Evolutionary conservation across 2,113 vertebrate species (phyloP), one percentile per base, ranked within the genome.

Genomic region (Notarius lentiginosus): DNA sequence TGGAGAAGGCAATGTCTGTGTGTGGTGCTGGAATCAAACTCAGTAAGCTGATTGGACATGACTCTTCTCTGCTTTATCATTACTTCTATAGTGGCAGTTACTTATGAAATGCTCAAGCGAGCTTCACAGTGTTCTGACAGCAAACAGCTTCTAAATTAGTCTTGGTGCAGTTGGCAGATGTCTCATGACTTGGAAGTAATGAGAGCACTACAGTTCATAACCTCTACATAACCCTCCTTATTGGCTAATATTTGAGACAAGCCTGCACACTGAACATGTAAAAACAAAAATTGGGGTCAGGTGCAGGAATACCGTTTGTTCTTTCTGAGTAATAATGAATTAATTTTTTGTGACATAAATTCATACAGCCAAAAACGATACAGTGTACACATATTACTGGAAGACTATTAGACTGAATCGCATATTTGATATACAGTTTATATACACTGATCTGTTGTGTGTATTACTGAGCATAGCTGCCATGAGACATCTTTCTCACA

Each of bases 71-170:
- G 86, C 88, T 86, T 87, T 85, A 86, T 90, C 83, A 90, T 92
- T 91, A 90, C 89, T 89, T 88, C 90, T 87, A 92, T 91, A 91
- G 91, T 90, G 90, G 79, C 5, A 60, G 85, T 73, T 90, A 88
- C 85, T 88, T 86, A 55, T 75, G 53, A 79, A 84, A 79, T 24
- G 49, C 86, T 91, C 85, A 76, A 41, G 91, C 89, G 89, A 91
- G 86, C 86, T 77, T 82, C 72, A 75, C 93, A 90, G 65, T 84
- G 82, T 90, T 90, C 90, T 92, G 86, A 90, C 90, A 90, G 87
- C 91, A 91, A 94, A 91, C 91, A 89, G 86, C 79, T 89, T 86
- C 84, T 90, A 87, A 90, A 93, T 94, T 92, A 92, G 89, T 89
- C 83, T 90, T 88, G 90, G 86, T 86, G 87, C 91, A 87, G 91